phyloP scores from a whole-genome alignment of 92 coral and sea anemone genomes.

The Palythoa caribaeorum region DNA sequence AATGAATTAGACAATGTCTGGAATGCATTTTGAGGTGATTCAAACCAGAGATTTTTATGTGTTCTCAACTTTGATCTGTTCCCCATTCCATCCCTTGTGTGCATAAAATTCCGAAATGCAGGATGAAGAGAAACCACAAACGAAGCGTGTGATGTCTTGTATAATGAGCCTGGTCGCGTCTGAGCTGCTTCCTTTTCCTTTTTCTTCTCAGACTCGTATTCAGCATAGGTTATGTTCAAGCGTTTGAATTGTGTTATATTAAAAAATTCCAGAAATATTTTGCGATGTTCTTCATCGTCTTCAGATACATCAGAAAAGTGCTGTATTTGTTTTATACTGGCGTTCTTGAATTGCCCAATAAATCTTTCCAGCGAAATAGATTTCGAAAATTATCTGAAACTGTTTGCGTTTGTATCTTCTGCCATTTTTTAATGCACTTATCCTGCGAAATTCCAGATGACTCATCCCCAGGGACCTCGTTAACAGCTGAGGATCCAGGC shows the following conservation, averaged over 20 bases:
- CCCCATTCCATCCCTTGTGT: conserved; percentile 67
- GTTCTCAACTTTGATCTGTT: conserved; percentile 43
- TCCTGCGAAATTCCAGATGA: not conserved
- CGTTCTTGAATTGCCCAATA: not conserved
- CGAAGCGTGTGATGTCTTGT: not conserved
- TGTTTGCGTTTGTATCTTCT: not conserved
- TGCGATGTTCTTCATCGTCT: not conserved
- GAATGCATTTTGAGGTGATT: conserved; percentile 50
- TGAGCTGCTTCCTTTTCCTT: not conserved
- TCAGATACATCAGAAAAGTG: not conserved
- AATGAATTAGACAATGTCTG: conserved; percentile 58
- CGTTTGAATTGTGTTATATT: not conserved
- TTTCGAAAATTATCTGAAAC: not conserved
- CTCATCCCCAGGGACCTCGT: not conserved
- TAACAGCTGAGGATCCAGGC: not conserved
- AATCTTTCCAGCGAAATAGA: not conserved
- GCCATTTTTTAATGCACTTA: not conserved
- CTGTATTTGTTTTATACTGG: not conserved
- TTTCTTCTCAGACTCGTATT: not conserved
- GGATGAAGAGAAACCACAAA: not conserved
- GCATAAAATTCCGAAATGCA: conserved; percentile 19
- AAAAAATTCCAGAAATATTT: not conserved
- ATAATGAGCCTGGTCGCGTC: not conserved
- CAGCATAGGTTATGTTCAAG: not conserved
- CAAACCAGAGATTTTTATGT: conserved; percentile 58